Conservation (phyloP, 2,888 invertebrate genomes). For the Ichneumoninae sp. region DNA sequence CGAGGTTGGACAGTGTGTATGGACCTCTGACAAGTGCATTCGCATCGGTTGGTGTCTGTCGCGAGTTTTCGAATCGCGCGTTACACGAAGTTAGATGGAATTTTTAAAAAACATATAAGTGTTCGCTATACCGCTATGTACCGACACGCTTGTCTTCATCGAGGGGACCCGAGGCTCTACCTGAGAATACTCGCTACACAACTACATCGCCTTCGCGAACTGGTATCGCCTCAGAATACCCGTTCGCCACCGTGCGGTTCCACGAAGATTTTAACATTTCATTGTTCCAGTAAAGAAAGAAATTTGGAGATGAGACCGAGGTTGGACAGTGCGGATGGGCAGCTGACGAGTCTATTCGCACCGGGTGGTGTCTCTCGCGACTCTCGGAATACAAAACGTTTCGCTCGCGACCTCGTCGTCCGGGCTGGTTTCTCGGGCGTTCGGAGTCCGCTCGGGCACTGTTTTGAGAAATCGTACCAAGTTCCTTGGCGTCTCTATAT, state of each 20-base stretch:
- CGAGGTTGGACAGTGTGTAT: no score
- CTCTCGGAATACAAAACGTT: slow-evolving; percentile 25
- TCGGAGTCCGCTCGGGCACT: slow-evolving; percentile 37
- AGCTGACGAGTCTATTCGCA: slow-evolving; percentile 71
- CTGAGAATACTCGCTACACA: slow-evolving; percentile 13
- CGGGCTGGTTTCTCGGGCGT: slow-evolving; percentile 11
- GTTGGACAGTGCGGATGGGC: slow-evolving; percentile 33
- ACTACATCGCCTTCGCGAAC: neutral
- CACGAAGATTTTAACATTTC: slow-evolving; percentile 61
- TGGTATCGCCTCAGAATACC: slow-evolving; percentile 11
- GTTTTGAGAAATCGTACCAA: slow-evolving; percentile 65
- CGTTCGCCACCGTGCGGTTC: slow-evolving; percentile 43
- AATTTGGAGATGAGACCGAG: slow-evolving; percentile 53
- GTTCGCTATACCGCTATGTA: slow-evolving; percentile 16
- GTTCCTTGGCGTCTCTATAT: slow-evolving; percentile 46
- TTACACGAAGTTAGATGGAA: slow-evolving; percentile 63
- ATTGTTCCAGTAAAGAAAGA: slow-evolving; percentile 56
- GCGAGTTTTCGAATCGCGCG: slow-evolving; percentile 45
- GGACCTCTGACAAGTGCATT: no score
- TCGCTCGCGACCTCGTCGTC: slow-evolving; percentile 1
- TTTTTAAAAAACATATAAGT: slow-evolving; percentile 25
- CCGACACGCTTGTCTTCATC: slow-evolving; percentile 58
- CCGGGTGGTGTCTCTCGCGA: slow-evolving; percentile 62
- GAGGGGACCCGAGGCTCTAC: slow-evolving; percentile 4
- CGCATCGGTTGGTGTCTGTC: no score